Evolutionary conservation across 2,888 invertebrate species (phyloP).

Genomic region (Ophion ellenae): DNA sequence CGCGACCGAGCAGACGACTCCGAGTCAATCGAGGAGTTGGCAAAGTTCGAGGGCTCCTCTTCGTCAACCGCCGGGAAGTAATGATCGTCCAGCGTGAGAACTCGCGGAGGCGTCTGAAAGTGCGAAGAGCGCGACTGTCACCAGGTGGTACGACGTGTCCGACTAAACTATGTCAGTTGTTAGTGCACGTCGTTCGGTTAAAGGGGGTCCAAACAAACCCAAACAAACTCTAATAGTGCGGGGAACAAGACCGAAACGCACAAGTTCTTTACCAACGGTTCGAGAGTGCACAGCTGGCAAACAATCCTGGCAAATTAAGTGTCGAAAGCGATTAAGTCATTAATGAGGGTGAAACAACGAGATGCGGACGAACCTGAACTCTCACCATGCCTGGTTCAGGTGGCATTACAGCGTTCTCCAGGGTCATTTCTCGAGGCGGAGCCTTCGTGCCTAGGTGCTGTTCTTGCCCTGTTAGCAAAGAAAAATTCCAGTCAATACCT

Average conservation of each 20-base stretch:
- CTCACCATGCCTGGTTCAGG: conserved; percentile 89
- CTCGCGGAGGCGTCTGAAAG: conserved; percentile 92
- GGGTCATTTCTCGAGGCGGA: conserved; percentile 93
- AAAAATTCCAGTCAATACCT: background rate
- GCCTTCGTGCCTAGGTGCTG: conserved; percentile 89
- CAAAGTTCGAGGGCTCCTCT: conserved; percentile 83
- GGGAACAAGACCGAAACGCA: conserved; percentile 18
- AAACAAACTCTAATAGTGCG: background rate
- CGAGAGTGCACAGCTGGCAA: conserved; percentile 30
- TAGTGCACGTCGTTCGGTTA: conserved; percentile 44
- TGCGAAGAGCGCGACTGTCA: background rate
- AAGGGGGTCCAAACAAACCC: conserved; percentile 43
- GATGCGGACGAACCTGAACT: conserved; percentile 84
- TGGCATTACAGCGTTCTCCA: conserved; percentile 92
- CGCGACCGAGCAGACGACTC: conserved; percentile 70
- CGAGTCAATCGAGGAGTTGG: conserved; percentile 70
- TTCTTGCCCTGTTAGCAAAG: conserved; percentile 85
- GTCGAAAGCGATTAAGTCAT: conserved; percentile 60
- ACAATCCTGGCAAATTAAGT: conserved; percentile 54
- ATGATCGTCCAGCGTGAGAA: conserved; percentile 93
- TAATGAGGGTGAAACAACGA: conserved; percentile 56
- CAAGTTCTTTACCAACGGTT: conserved; percentile 51
- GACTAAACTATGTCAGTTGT: background rate
- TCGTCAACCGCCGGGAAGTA: conserved; percentile 89
- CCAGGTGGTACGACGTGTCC: background rate